Evolutionary conservation across 2,888 invertebrate genomes (phyloP).

Genomic region (Platycheirus albimanus): DNA sequence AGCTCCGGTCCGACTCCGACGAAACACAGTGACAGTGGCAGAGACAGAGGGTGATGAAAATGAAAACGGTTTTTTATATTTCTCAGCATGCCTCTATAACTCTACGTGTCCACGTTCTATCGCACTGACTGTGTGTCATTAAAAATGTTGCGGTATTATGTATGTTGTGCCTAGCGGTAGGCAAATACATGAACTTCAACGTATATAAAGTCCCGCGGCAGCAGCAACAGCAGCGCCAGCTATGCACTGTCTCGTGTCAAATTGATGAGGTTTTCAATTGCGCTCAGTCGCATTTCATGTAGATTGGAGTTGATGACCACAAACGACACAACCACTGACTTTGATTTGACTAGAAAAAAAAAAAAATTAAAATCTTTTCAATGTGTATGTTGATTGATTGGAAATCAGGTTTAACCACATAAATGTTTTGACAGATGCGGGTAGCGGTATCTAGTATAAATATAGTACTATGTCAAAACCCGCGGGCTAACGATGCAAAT

Average conservation of each 20-base stretch:
- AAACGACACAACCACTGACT: conserved; percentile 61
- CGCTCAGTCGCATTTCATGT: conserved; percentile 5
- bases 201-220: conserved; percentile 41
- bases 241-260: conserved; percentile 58
- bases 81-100: background rate
- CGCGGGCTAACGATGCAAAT: conserved; percentile 23
- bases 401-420: conserved; percentile 62
- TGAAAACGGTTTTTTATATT: conserved; percentile 33
- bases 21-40: no score
- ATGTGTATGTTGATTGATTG: conserved; percentile 57
- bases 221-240: background rate
- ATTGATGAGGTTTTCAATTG: conserved; percentile 67
- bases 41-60: conserved; percentile 36
- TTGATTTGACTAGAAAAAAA: conserved; percentile 40
- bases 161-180: conserved; percentile 48
- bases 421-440: conserved; percentile 66
- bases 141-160: conserved; percentile 60
- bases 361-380: background rate
- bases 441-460: background rate
- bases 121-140: conserved; percentile 47
- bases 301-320: conserved; percentile 53
- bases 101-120: conserved; percentile 11
- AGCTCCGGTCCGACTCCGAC: no score
- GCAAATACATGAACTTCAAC: conserved; percentile 48
- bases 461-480: conserved; percentile 39